Evolutionary conservation across 2,113 vertebrate genomes (phyloP).

Genomic region (Natator depressus): DNA sequence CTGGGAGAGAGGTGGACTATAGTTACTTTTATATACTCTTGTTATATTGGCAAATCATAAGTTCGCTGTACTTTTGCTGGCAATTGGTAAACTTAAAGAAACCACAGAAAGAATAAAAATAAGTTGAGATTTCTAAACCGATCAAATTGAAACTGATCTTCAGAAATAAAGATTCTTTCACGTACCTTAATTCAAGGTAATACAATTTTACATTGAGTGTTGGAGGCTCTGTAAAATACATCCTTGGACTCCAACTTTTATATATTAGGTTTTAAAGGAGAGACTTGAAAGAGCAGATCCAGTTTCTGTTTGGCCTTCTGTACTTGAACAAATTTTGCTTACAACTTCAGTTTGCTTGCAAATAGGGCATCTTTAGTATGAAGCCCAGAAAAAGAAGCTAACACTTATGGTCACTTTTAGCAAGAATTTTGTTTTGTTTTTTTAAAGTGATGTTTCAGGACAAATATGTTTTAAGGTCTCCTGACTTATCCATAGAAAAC

Average conservation of each 20-base stretch:
- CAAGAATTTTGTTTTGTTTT: background rate
- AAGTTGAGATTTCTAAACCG: background rate
- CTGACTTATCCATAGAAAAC: background rate
- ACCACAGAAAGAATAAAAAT: background rate
- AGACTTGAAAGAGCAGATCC: background rate
- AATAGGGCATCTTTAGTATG: background rate
- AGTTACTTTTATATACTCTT: background rate
- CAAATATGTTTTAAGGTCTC: background rate
- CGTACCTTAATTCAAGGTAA: background rate
- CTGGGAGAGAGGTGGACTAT: background rate
- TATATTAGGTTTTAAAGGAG: background rate
- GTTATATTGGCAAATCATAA: background rate
- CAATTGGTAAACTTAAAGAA: background rate
- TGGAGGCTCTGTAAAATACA: background rate
- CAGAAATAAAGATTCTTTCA: background rate
- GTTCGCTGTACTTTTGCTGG: background rate
- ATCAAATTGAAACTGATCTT: background rate
- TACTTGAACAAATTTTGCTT: background rate
- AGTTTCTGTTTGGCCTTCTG: background rate
- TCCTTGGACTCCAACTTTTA: background rate
- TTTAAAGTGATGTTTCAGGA: background rate
- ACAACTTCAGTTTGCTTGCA: slow-evolving; percentile 1
- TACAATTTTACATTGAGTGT: background rate
- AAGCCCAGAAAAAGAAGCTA: background rate
- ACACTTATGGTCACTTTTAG: background rate